These are phyloP conservation scores for Bellardia pandia DNA, from an alignment of 2,888 invertebrate genomes.

Conservation along the genomic window DNA sequence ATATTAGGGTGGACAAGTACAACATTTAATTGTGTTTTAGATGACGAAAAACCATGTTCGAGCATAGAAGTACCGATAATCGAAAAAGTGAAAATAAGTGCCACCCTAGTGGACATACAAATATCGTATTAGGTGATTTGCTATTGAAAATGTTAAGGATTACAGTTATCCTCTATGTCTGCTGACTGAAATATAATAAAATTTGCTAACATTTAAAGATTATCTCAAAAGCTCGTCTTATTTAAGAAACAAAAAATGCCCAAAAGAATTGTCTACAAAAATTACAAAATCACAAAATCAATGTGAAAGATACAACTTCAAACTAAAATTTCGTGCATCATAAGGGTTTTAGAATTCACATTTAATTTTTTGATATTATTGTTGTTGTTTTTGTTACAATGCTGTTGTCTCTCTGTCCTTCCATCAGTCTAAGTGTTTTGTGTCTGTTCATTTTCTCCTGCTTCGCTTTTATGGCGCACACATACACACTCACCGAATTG, in stretches of 20 bases:
- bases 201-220: slow-evolving; percentile 40
- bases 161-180: background rate
- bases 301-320: background rate
- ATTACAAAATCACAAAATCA: background rate
- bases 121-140: too few relatives aligned
- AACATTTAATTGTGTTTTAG: too few relatives aligned
- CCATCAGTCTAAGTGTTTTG: background rate
- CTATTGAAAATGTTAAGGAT: too few relatives aligned
- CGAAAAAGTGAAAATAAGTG: too few relatives aligned
- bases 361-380: slow-evolving; percentile 19
- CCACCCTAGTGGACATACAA: too few relatives aligned
- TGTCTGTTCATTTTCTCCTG: slow-evolving; percentile 43
- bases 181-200: background rate
- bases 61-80: too few relatives aligned
- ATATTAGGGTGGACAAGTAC: too few relatives aligned
- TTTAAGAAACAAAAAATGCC: slow-evolving; percentile 17
- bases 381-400: background rate
- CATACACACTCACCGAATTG: background rate
- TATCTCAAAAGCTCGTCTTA: slow-evolving; percentile 22
- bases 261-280: slow-evolving; percentile 16
- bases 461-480: background rate
- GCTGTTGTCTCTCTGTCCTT: background rate
- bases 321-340: slow-evolving; percentile 26
- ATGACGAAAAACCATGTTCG: too few relatives aligned
- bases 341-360: slow-evolving; percentile 22